A percentile compares a stretch with the other conserved stretches of the same genome.
phyloP scores from a whole-genome alignment of 2,888 invertebrate genomes.

The Erebia palarica region DNA sequence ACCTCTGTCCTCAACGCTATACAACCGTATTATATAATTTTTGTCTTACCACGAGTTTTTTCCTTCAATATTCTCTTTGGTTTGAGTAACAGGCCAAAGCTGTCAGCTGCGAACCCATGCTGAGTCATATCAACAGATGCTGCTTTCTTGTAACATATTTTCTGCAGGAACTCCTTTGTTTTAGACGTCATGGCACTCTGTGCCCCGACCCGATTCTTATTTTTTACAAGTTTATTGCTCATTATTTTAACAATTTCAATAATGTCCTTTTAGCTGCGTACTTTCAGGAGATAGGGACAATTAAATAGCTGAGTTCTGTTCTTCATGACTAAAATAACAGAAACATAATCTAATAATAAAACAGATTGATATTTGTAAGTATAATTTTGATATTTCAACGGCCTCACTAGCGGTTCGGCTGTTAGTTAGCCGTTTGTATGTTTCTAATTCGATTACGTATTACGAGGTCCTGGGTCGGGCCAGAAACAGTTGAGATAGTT shows the following conservation, averaged over 20 bases:
- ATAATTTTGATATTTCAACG: too few relatives aligned
- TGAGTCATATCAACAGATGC: constrained; percentile 62
- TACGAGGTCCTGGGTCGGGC: too few relatives aligned
- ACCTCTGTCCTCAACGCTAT: too few relatives aligned
- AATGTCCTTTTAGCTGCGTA: not conserved
- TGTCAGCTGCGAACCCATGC: constrained; percentile 56
- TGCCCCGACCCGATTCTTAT: constrained; percentile 9
- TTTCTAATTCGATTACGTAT: too few relatives aligned
- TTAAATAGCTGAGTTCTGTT: too few relatives aligned
- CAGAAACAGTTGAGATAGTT: too few relatives aligned
- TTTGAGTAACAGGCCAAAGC: constrained; percentile 49
- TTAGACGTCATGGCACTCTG: constrained; percentile 47
- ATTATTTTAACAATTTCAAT: not conserved
- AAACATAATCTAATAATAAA: too few relatives aligned
- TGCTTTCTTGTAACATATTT: constrained; percentile 53
- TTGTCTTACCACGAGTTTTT: constrained; percentile 40
- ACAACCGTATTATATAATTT: not conserved
- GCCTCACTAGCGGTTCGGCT: too few relatives aligned
- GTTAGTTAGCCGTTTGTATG: too few relatives aligned
- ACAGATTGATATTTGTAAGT: too few relatives aligned
- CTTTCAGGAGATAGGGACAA: not conserved
- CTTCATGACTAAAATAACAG: too few relatives aligned
- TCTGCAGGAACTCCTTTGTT: constrained; percentile 56
- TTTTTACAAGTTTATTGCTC: constrained; percentile 15
- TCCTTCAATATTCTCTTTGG: constrained; percentile 49